These are phyloP conservation scores for Eupeodes luniger DNA, from an alignment of 2,888 invertebrate genomes.

Conservation along the genomic window DNA sequence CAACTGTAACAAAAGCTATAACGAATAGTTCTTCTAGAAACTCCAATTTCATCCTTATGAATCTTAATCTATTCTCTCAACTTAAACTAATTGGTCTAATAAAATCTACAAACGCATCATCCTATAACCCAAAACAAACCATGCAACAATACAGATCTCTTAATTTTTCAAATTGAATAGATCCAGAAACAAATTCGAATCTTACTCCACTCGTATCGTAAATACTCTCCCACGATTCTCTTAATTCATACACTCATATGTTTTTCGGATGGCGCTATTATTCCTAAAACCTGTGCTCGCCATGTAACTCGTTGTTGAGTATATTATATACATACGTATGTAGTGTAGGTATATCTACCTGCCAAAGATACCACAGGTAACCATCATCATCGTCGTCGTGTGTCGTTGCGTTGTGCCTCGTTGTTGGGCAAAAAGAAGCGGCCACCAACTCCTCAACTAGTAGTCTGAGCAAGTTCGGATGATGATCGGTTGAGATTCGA, in stretches of 20 bases:
- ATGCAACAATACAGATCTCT: slow-evolving; percentile 8
- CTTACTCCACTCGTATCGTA: neutral
- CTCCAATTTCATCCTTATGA: neutral
- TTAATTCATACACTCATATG: slow-evolving; percentile 37
- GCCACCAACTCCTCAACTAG: slow-evolving; percentile 63
- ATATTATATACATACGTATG: neutral
- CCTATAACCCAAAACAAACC: neutral
- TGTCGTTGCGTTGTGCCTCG: slow-evolving; percentile 6
- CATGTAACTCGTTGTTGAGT: slow-evolving; percentile 23
- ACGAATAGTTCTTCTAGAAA: neutral
- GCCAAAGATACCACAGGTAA: slow-evolving; percentile 60
- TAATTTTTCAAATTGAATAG: neutral
- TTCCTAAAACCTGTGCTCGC: slow-evolving; percentile 47
- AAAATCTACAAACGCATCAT: neutral
- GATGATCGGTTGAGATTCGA: slow-evolving; percentile 69
- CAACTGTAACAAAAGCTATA: too few relatives aligned
- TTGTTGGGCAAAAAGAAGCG: slow-evolving; percentile 56
- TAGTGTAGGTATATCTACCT: slow-evolving; percentile 16
- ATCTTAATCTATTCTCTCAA: neutral
- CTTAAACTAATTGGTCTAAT: slow-evolving; percentile 3
- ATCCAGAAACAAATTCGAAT: neutral
- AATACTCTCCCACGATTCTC: slow-evolving; percentile 61
- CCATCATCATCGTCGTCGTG: slow-evolving; percentile 41
- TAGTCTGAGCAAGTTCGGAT: slow-evolving; percentile 72
- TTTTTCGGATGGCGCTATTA: slow-evolving; percentile 55